These are phyloP conservation scores for Adela reaumurella DNA, from an alignment of 2,888 invertebrate genomes.

Conservation along the genomic window DNA sequence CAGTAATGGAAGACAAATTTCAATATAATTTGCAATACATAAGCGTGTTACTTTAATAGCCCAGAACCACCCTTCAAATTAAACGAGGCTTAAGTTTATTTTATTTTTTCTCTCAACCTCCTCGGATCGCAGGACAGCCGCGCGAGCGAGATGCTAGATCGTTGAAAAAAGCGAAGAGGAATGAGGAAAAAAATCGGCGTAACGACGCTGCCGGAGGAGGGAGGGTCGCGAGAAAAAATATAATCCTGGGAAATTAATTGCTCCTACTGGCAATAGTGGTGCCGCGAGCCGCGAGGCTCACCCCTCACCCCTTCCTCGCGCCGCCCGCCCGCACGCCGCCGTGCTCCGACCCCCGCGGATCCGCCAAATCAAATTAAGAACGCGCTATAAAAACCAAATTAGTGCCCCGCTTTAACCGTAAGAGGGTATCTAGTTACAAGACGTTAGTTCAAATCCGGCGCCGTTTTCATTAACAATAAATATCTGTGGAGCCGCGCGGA, in stretches of 20 bases:
- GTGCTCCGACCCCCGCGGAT: constrained; percentile 31
- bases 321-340: too few relatives aligned
- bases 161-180: neutral
- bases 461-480: constrained; percentile 60
- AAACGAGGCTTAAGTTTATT: constrained; percentile 58
- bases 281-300: constrained; percentile 27
- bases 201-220: neutral
- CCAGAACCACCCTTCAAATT: constrained; percentile 60
- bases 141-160: constrained; percentile 20
- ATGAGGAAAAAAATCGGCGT: neutral
- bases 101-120: constrained; percentile 46
- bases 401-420: constrained; percentile 57
- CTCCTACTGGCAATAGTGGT: constrained; percentile 51
- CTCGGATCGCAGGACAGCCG: constrained; percentile 35
- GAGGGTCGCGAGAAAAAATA: constrained; percentile 33
- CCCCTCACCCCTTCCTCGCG: neutral
- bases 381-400: constrained; percentile 59
- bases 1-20: constrained; percentile 58
- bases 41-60: constrained; percentile 60
- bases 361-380: constrained; percentile 59
- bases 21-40: constrained; percentile 60
- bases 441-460: constrained; percentile 57
- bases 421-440: constrained; percentile 58
- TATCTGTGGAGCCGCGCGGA: constrained; percentile 51
- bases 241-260: constrained; percentile 58